Evolutionary conservation across 2,888 invertebrate genomes (phyloP).

Genomic region (Perizoma affinitatum): DNA sequence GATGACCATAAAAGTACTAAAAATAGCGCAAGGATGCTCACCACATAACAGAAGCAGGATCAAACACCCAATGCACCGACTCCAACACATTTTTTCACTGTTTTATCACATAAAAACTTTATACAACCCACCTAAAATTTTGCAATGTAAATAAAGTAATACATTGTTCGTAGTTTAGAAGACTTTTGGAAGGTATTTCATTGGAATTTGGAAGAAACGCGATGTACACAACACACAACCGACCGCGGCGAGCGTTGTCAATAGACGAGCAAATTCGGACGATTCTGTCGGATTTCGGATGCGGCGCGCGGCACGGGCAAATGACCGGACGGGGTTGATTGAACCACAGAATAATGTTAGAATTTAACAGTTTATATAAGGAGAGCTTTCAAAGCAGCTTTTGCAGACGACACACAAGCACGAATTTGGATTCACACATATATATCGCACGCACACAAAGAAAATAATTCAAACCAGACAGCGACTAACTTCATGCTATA

Average conservation of each 20-base stretch:
- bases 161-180: conserved; percentile 56
- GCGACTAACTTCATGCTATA: conserved; percentile 71
- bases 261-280: conserved; percentile 46
- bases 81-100: conserved; percentile 67
- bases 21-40: conserved; percentile 66
- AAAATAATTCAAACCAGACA: conserved; percentile 59
- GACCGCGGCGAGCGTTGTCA: conserved; percentile 45
- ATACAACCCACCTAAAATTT: conserved; percentile 33
- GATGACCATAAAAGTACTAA: conserved; percentile 59
- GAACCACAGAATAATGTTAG: conserved; percentile 11
- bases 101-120: conserved; percentile 52
- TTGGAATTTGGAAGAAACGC: conserved; percentile 47
- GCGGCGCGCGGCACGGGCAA: conserved; percentile 15
- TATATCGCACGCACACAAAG: conserved; percentile 50
- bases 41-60: conserved; percentile 70
- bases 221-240: conserved; percentile 54
- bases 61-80: conserved; percentile 48
- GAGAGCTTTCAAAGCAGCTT: conserved; percentile 52
- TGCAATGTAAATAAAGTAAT: conserved; percentile 32
- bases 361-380: conserved; percentile 12
- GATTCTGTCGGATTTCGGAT: not conserved
- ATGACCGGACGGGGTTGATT: conserved; percentile 35
- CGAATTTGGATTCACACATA: conserved; percentile 50
- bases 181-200: conserved; percentile 50
- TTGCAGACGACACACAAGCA: conserved; percentile 34